Evolutionary conservation across 2,113 vertebrate genomes (phyloP), one percentile per base, ranked within the genome.

Genomic region (Cyphomyrus plagiostoma): DNA sequence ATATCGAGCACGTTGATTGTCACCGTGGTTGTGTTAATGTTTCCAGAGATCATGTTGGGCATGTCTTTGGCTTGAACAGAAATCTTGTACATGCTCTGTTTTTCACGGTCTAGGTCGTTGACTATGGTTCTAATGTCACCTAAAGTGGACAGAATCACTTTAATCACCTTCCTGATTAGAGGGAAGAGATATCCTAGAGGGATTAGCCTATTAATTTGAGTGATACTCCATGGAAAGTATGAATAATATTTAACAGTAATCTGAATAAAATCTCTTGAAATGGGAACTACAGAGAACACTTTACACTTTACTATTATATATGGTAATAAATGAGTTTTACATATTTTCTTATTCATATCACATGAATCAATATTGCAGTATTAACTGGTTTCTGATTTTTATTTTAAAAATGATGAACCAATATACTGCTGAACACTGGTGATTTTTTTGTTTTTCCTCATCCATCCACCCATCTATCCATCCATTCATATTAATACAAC

Each of bases 71-170:
- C 98, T 92, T 96, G 92, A 13, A 99, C 96, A 89, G 96, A 89
- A 45, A 99, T 91, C 91, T 96, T 92, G 0, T 98, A 98, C 1
- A 89, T 94, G 86, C 94, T 94, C 86, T 93, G 92, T 4, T 1
- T 92, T 91, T 99, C 98, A 90, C 98, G 96, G 93, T 99, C 98
- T 93, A 99, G 93, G 88, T 92, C 92, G 49, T 92, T 92, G 9
- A 58, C 93, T n/a, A 91, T 93, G 46, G 96, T 97, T 35, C 10
- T 94, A 92, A 99, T 98, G 88, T 89, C 3, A 90, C 95, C 95
- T 96, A 86, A 82, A 91, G 66, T 3, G 9, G 50, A 88, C 2
- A 89, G 30, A 17, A 85, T 66, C 21, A n/a, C 30, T 49, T 42
- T 58, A 46, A 56, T 56, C 23, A 53, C 30, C 82, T 39, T 39